Evolutionary conservation across 2,888 invertebrate genomes (phyloP).

Genomic region (Ichneumoninae sp.): DNA sequence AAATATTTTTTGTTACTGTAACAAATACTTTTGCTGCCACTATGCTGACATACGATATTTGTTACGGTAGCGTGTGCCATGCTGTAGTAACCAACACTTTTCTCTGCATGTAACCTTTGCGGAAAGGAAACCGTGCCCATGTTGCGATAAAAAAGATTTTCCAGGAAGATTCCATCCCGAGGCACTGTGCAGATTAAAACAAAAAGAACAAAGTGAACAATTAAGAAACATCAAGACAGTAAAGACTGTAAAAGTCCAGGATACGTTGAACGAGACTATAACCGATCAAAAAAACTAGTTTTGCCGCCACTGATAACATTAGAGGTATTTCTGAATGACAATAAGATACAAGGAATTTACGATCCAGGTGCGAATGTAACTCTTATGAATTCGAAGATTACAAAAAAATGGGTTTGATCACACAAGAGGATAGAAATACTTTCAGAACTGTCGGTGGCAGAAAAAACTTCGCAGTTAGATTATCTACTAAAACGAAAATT

Average conservation of each 20-base stretch:
- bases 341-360: constrained; percentile 55
- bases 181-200: constrained; percentile 49
- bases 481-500: constrained; percentile 69
- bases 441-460: constrained; percentile 63
- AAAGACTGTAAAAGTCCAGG: constrained; percentile 50
- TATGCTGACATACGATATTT: too few species aligned
- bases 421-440: constrained; percentile 54
- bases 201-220: constrained; percentile 43
- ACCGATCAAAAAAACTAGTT: constrained; percentile 60
- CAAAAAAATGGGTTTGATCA: constrained; percentile 58
- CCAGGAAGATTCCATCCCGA: constrained; percentile 54
- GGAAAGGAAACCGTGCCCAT: constrained; percentile 50
- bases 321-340: constrained; percentile 48
- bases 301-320: constrained; percentile 57
- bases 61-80: too few species aligned
- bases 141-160: constrained; percentile 55
- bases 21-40: too few species aligned
- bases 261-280: constrained; percentile 40
- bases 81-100: too few species aligned
- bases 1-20: too few species aligned
- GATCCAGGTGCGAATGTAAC: constrained; percentile 56
- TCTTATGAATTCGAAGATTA: constrained; percentile 58
- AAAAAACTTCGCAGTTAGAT: constrained; percentile 64
- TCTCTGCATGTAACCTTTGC: background rate
- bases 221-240: constrained; percentile 42